Evolutionary conservation across 2,888 invertebrate genomes (phyloP), one percentile per base, ranked within the genome.

Genomic region (Drosophila greeni): DNA sequence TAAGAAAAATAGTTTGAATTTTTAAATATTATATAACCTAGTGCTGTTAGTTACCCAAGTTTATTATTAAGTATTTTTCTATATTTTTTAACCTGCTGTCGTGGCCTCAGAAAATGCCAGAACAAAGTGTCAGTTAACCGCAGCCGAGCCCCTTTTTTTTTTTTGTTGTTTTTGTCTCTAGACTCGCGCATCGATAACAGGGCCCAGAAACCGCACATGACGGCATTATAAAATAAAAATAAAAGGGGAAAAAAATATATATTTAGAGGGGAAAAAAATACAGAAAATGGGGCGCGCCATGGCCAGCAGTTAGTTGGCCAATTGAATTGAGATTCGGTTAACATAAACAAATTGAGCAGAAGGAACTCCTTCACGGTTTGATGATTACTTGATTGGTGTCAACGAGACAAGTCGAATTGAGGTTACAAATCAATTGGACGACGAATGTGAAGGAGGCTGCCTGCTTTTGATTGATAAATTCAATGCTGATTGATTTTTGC

Each of bases 341-440:
- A 42, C 49, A 74, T 74, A 81, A 71, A 67, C 72, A 70, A 72
- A 70, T 82, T 73, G 72, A 68, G 29, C 29, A 14, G 45, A 5
- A 43, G 16, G 16, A 26, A 16, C 61, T 56, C 31, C 67, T 45
- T 29, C 29, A 29, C 45, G 29, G 45, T 1, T 29, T 18, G 45
- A 29, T 29, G 29, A 18, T 18, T 18, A 45, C 18, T 65, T 62
- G 67, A 75, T 75, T 74, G 68, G 66, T 76, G 81, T 72, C 74
- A 79, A 75, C 61, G 66, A 26, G 66, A 70, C 65, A 67, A 74
- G 54, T 72, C 65, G 45, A 76, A 84, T 82, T 75, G 73, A 66
- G 81, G 70, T 62, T 70, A 62, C 81, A 84, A 76, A 73, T 73
- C 76, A 76, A 83, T 83, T 66, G 68, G 37, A 16, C 16, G 24